Conservation (phyloP, 2,797 vertebrate species). For the Tapera naevia region DNA sequence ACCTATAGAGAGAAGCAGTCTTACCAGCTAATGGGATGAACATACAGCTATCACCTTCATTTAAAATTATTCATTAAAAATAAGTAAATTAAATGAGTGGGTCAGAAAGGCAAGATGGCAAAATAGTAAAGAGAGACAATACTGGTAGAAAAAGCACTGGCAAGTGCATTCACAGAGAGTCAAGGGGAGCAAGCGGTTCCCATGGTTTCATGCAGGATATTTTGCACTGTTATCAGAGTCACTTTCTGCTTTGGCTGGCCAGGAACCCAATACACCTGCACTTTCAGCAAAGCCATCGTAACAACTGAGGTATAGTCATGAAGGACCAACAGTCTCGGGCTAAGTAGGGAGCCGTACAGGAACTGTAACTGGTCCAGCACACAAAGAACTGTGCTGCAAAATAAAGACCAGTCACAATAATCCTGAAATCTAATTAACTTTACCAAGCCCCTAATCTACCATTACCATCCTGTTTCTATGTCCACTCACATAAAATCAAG, state of each 20-base stretch:
- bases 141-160: neutral
- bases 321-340: no score
- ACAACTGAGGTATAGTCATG: neutral
- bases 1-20: neutral
- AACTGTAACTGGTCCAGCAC: neutral
- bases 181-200: neutral
- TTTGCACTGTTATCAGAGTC: neutral
- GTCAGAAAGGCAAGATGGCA: neutral
- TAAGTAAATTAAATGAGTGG: neutral
- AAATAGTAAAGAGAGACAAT: neutral
- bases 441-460: rapidly evolving
- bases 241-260: neutral
- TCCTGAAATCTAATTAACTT: neutral
- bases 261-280: neutral
- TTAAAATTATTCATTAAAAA: neutral
- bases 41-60: neutral
- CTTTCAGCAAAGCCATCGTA: neutral
- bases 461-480: rapidly evolving
- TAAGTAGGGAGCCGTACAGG: neutral
- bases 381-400: neutral
- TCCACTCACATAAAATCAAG: rapidly evolving
- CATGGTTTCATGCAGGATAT: rapidly evolving
- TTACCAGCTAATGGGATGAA: neutral
- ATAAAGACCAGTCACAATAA: neutral
- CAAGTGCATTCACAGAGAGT: neutral